These are phyloP conservation scores for Lysandra bellargus DNA, from an alignment of 2,888 invertebrate species.

Conservation along the genomic window DNA sequence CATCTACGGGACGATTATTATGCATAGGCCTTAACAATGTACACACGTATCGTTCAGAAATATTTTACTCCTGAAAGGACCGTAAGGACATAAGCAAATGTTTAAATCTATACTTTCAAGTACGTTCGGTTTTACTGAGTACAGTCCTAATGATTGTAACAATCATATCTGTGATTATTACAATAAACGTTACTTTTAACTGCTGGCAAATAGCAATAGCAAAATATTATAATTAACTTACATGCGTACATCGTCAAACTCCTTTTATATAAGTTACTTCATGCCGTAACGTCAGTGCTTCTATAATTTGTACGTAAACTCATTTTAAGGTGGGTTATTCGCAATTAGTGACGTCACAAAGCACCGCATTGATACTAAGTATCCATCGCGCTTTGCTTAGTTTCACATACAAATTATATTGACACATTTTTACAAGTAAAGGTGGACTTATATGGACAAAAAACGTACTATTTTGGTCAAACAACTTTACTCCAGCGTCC, in stretches of 20 bases:
- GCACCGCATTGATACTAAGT: not conserved
- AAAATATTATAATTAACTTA: too few species aligned
- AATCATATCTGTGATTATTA: not conserved
- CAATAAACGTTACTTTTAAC: not conserved
- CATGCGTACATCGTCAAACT: not conserved
- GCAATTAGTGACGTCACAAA: not conserved
- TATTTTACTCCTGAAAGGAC: not conserved
- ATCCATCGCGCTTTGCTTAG: not conserved
- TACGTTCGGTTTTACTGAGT: not conserved
- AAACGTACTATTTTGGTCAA: not conserved
- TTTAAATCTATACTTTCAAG: not conserved
- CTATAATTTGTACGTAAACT: not conserved
- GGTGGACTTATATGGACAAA: not conserved
- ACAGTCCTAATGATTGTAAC: not conserved
- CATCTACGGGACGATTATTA: constrained; percentile 11
- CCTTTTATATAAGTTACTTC: not conserved
- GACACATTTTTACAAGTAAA: not conserved
- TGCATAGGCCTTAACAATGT: not conserved
- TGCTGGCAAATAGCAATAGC: not conserved
- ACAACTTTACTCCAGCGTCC: not conserved
- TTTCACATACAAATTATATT: not conserved
- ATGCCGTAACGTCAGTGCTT: not conserved
- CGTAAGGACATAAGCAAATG: not conserved
- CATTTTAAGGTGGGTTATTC: not conserved
- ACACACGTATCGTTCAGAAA: not conserved